Conservation (phyloP, 2,888 invertebrate species). For the Dendrolimus houi region DNA sequence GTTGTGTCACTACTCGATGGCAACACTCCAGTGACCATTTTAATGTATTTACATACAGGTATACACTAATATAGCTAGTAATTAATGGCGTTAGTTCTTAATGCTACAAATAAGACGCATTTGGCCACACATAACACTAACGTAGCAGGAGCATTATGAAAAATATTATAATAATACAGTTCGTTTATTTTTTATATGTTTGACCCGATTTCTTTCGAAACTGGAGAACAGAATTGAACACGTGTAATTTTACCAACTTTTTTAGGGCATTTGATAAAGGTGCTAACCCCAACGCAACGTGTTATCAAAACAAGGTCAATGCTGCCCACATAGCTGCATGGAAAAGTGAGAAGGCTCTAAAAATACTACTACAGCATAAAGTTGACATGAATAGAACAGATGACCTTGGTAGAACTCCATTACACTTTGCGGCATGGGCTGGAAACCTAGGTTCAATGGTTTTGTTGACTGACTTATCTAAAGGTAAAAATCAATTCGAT, state of each 20-base stretch:
- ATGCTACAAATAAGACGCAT: too few relatives aligned
- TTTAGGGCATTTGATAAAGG: constrained; percentile 8
- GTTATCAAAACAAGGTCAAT: constrained; percentile 18
- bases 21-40: too few relatives aligned
- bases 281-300: constrained; percentile 27
- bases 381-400: constrained; percentile 33
- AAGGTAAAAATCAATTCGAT: constrained; percentile 14
- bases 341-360: constrained; percentile 32
- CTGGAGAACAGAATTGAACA: too few relatives aligned
- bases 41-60: too few relatives aligned
- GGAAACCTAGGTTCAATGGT: constrained; percentile 37
- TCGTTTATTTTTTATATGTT: too few relatives aligned
- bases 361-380: constrained; percentile 29
- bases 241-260: neutral
- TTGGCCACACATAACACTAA: too few relatives aligned
- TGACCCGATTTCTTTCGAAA: too few relatives aligned
- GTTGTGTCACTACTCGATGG: too few relatives aligned
- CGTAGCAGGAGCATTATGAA: too few relatives aligned
- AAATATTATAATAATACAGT: too few relatives aligned
- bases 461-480: constrained; percentile 25
- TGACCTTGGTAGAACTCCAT: constrained; percentile 45
- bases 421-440: constrained; percentile 49
- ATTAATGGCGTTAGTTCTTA: too few relatives aligned
- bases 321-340: constrained; percentile 45
- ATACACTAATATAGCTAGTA: too few relatives aligned